Evolutionary conservation across 1,140 invertebrate genomes (phyloP), one percentile per base, ranked within the genome.

Genomic region (Copidosoma floridanum): DNA sequence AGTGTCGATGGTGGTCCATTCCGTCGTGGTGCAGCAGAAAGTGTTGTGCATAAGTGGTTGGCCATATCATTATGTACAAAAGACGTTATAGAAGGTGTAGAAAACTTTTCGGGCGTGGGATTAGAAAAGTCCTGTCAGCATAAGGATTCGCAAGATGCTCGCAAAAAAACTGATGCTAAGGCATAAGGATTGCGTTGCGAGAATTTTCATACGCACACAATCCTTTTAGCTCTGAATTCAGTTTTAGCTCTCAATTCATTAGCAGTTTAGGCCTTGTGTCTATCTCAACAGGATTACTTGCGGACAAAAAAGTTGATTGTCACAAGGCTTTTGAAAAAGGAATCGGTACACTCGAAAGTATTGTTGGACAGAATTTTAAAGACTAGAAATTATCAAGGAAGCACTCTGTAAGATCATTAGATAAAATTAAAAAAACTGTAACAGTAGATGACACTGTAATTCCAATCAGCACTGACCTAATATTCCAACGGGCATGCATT

Each of bases 81-180:
- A 58, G 67, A 65, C 37, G 64, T 74, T 67, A 68, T 63, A 65
- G 64, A 68, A 71, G 65, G 68, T 66, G 69, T 27, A 64, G 71
- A 59, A 67, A 60, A 7, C 68, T 71, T 18, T 64, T 59, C 59
- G 35, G 54, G 58, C 18, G 35, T 61, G 1, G 44, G 38, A 57
- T 59, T 65, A 16, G n/a, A 71, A n/a, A 65, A 66, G n/a, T 60
- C 43, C 20, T n/a, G n/a, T n/a, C n/a, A n/a, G n/a, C n/a, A n/a
- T n/a, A 67, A 61, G 62, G 69, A 73, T 51, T 59, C 51, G n/a
- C 29, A 35, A 14, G 66, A 73, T 64, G 35, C 62, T n/a, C 20
- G 18, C 12, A 70, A 61, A 65, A n/a, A n/a, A n/a, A n/a, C n/a
- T n/a, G n/a, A n/a, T n/a, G n/a, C n/a, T n/a, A n/a, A n/a, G n/a